Conservation (phyloP, 2,113 vertebrate genomes). For the Xerus inauris region DNA sequence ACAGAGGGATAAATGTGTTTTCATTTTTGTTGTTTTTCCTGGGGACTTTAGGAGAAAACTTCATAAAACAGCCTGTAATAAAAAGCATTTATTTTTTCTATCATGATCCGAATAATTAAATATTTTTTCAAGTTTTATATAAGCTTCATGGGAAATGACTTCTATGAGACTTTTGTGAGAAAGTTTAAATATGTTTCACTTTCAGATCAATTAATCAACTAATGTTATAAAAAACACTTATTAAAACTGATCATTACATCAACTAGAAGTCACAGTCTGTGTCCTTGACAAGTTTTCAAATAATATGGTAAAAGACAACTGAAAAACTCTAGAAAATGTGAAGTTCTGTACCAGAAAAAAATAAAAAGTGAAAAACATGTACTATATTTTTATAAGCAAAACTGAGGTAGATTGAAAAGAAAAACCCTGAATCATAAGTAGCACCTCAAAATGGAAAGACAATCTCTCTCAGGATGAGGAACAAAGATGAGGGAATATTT, state of each 20-base stretch:
- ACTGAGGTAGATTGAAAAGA: background rate
- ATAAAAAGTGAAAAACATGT: background rate
- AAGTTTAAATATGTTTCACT: background rate
- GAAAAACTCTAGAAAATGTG: background rate
- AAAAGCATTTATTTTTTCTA: background rate
- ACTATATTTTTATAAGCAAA: background rate
- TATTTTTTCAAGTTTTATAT: slow-evolving; percentile 5
- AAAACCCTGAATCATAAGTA: background rate
- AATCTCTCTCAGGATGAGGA: background rate
- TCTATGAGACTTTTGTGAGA: background rate
- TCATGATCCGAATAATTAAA: background rate
- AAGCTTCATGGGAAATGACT: background rate
- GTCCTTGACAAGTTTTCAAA: background rate
- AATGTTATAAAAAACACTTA: background rate
- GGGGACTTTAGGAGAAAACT: background rate
- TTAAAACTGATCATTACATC: background rate
- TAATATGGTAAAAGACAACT: background rate
- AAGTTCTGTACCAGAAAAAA: background rate
- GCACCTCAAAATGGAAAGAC: background rate
- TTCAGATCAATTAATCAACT: background rate
- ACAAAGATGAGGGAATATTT: background rate
- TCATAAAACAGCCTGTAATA: background rate
- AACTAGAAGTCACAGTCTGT: background rate
- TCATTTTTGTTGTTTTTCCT: background rate
- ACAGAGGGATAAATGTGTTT: background rate